Conservation (phyloP, 2,113 vertebrate genomes). For the Chionodraco myersi region DNA sequence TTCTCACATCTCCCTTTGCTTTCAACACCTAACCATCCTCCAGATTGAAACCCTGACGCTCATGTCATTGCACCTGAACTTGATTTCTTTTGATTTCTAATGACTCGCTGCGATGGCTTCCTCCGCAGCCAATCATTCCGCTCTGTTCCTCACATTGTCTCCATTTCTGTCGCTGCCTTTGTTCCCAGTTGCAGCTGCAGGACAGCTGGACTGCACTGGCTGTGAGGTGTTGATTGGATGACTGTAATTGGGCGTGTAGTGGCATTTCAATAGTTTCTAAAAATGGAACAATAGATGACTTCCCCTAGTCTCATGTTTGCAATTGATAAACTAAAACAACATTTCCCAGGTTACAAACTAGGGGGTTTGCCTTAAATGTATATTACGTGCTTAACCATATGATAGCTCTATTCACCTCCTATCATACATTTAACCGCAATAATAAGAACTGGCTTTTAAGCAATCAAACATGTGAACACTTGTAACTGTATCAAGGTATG, state of each 20-base stretch:
- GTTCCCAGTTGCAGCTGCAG: not conserved
- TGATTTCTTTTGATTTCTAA: slow-evolving; percentile 36
- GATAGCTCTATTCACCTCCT: too few relatives aligned
- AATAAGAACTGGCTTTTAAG: too few relatives aligned
- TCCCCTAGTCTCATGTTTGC: not conserved
- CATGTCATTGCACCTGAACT: slow-evolving; percentile 42
- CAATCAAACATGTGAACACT: too few relatives aligned
- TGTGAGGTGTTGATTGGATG: not conserved
- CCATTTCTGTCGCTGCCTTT: not conserved
- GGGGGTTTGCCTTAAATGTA: too few relatives aligned
- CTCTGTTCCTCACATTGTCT: slow-evolving; percentile 15
- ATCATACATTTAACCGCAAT: too few relatives aligned
- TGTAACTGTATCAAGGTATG: too few relatives aligned
- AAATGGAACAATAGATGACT: not conserved
- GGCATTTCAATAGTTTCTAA: not conserved
- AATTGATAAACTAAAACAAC: not conserved
- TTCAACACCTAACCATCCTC: slow-evolving; percentile 34
- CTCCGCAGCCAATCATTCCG: slow-evolving; percentile 5
- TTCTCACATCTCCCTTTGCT: slow-evolving; percentile 46
- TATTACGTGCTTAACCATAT: too few relatives aligned
- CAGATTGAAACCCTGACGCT: slow-evolving; percentile 56
- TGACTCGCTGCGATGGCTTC: slow-evolving; percentile 29
- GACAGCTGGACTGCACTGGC: not conserved
- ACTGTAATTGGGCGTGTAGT: not conserved
- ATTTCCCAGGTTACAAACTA: too few relatives aligned